Evolutionary conservation across 2,797 vertebrate genomes (phyloP).

Genomic region (Cephalopachus bancanus): DNA sequence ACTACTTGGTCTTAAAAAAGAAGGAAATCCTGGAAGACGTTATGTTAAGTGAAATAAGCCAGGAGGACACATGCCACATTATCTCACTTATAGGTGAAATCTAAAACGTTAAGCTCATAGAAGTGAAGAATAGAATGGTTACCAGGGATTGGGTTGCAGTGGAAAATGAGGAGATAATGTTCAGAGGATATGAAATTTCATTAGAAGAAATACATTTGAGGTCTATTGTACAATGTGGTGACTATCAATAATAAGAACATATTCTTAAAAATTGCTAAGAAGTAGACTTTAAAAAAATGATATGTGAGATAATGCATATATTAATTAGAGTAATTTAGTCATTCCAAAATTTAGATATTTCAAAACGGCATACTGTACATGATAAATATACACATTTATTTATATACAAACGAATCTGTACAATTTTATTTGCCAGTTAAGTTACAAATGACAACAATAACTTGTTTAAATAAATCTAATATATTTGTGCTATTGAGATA

Average conservation of each 20-base stretch:
- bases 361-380: not conserved
- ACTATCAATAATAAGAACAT: not conserved
- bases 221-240: too few species aligned
- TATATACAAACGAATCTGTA: too few species aligned
- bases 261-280: not conserved
- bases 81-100: not conserved
- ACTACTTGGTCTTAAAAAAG: not conserved
- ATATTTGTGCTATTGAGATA: not conserved
- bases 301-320: not conserved
- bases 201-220: too few species aligned
- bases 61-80: not conserved
- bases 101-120: not conserved
- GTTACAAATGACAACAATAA: not conserved
- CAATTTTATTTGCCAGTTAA: not conserved
- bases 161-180: not conserved
- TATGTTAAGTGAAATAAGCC: not conserved
- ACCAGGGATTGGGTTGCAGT: not conserved
- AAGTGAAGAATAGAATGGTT: not conserved
- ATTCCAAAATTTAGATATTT: not conserved
- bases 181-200: too few species aligned
- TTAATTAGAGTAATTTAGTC: not conserved
- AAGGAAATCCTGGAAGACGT: not conserved
- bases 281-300: not conserved
- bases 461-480: not conserved
- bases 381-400: not conserved